A percentile compares a stretch with the other conserved stretches of the same genome.
Evolutionary conservation across 2,113 vertebrate genomes (phyloP).

Genomic region (Hassar affinis): DNA sequence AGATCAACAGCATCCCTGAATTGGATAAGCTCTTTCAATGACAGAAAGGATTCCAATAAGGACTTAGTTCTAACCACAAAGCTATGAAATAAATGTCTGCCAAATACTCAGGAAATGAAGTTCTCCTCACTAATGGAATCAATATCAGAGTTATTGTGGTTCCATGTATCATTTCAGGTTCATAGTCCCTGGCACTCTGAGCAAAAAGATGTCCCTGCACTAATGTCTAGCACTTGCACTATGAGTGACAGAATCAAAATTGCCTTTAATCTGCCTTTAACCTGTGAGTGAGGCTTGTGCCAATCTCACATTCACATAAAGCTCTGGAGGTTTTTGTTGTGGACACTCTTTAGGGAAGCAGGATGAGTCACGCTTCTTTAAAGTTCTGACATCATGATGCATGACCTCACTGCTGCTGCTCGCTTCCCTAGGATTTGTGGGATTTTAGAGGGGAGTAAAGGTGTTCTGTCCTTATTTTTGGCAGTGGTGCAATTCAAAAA

Average conservation of each 20-base stretch:
- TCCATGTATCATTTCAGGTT: not conserved
- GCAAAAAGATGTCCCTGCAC: not conserved
- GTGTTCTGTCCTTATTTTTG: slow-evolving; percentile 19
- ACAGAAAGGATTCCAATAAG: slow-evolving; percentile 6
- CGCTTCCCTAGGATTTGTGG: not conserved
- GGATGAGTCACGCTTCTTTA: slow-evolving; percentile 38
- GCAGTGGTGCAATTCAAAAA: not conserved
- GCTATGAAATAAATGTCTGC: slow-evolving; percentile 17
- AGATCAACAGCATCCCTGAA: slow-evolving; percentile 4
- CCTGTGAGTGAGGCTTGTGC: slow-evolving; percentile 56
- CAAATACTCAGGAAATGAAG: not conserved
- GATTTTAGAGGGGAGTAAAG: not conserved
- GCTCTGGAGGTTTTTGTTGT: slow-evolving; percentile 42
- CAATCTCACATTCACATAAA: slow-evolving; percentile 63
- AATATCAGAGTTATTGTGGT: not conserved
- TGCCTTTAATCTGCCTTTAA: slow-evolving; percentile 59
- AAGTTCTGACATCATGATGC: slow-evolving; percentile 43
- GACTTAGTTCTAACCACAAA: not conserved
- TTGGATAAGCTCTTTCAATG: not conserved
- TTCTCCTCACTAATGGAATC: slow-evolving; percentile 10
- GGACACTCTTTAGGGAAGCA: slow-evolving; percentile 53
- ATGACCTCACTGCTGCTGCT: slow-evolving; percentile 10
- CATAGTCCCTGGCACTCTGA: not conserved
- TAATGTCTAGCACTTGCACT: slow-evolving; percentile 1
- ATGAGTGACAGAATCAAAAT: slow-evolving; percentile 65